Conservation (phyloP, 2,113 vertebrate genomes). For the Pogonocichla stellata region DNA sequence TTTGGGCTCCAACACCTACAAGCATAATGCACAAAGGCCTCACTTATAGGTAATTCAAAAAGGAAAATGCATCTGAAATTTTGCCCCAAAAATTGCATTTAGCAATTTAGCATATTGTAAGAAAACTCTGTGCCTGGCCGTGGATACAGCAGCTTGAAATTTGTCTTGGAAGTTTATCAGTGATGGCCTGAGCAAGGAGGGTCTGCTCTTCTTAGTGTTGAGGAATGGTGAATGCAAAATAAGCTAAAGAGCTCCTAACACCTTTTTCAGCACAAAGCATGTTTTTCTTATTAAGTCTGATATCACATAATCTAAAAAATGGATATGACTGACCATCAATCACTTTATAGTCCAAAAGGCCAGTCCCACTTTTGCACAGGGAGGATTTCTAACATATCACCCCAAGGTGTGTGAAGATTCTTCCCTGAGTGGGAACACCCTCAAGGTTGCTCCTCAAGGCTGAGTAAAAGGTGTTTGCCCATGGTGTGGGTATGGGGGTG, state of each 20-base stretch:
- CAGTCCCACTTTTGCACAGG: neutral
- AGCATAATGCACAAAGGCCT: neutral
- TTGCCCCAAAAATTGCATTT: neutral
- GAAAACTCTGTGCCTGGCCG: neutral
- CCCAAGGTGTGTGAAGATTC: neutral
- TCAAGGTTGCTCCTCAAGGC: neutral
- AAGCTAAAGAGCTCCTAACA: neutral
- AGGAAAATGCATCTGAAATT: neutral
- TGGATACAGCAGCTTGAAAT: neutral
- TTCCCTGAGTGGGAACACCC: neutral
- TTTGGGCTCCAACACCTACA: neutral
- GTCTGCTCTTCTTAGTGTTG: neutral
- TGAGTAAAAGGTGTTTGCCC: neutral
- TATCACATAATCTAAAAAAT: neutral
- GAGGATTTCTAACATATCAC: neutral
- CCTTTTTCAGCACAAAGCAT: neutral
- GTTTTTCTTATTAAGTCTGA: neutral
- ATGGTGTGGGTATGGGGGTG: neutral
- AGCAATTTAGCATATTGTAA: neutral
- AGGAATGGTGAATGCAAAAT: neutral
- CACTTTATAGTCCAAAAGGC: neutral
- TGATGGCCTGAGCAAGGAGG: neutral
- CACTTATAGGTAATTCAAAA: neutral
- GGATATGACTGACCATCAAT: accelerated
- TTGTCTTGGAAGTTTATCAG: neutral